Percentiles rank a stretch among this genome's conserved stretches.
phyloP scores from a whole-genome alignment of 1,140 invertebrate genomes.

The Goniozus legneri region DNA sequence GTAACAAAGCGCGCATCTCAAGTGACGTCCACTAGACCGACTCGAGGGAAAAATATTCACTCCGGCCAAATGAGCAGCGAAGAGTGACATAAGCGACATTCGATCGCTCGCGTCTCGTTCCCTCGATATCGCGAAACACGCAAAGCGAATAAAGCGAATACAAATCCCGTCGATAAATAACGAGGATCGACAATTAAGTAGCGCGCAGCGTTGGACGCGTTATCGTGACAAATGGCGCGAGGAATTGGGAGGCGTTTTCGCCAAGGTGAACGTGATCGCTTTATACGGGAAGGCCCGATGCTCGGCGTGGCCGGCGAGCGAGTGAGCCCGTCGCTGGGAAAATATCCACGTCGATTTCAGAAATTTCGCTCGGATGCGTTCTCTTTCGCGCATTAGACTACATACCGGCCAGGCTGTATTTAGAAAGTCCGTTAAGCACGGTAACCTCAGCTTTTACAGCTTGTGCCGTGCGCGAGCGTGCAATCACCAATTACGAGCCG shows the following conservation, averaged over 20 bases:
- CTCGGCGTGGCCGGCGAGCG: constrained; percentile 7
- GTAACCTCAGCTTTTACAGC: too few species aligned
- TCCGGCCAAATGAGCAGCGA: neutral
- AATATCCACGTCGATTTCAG: too few species aligned
- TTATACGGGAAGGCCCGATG: neutral
- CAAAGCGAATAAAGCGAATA: too few species aligned
- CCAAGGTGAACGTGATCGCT: constrained; percentile 1
- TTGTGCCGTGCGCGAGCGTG: too few species aligned
- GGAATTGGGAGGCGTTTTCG: neutral
- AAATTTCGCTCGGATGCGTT: too few species aligned
- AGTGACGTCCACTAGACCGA: too few species aligned
- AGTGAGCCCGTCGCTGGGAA: constrained; percentile 11
- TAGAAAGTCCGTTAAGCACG: too few species aligned
- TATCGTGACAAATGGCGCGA: constrained; percentile 16
- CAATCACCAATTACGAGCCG: too few species aligned
- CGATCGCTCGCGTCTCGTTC: neutral
- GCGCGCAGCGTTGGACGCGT: constrained; percentile 8
- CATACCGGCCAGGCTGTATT: constrained; percentile 1
- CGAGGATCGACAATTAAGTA: neutral
- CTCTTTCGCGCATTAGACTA: constrained; percentile 8
- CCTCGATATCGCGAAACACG: neutral
- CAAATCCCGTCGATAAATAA: too few species aligned
- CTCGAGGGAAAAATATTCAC: too few species aligned
- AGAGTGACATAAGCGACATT: neutral
- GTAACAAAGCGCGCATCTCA: too few species aligned